Base-by-base conservation (phyloP, 1,140 invertebrate species). In the Sweltsa coloradensis region DNA sequence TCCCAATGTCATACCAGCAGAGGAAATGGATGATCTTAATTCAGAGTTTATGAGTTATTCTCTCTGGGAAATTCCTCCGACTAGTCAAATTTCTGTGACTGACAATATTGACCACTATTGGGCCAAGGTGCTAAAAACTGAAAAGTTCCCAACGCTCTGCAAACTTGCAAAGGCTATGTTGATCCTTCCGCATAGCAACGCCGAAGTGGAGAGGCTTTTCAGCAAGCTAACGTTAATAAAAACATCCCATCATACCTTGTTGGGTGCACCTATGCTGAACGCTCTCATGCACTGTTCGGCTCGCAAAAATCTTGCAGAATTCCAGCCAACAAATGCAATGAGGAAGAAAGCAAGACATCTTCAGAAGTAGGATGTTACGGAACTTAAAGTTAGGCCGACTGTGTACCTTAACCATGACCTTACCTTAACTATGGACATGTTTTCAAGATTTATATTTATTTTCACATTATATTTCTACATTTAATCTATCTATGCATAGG, bases 271-370 rank as follows among this genome's bases (percentile, higher is more conserved):
- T 5, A 37, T 11, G 36, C 36, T 37, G 3, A 37, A 37, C 23
- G 36, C 36, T 37, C 23, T 37, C 16, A 19, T 37, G 36, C 36
- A 37, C n/a, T 19, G 18, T 22, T 37, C 36, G 18, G 18, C 36
- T 37, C 18, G 36, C 16, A 37, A 37, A 22, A 37, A 37, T 11
- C 18, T 37, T 7, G 36, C 36, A 37, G 36, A 37, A 37, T 37
- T 37, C 11, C 36, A 37, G 36, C 36, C 36, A 37, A 37, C 36
- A 37, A 22, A 11, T 19, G 36, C 18, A 37, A 5, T 37, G 36
- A 3, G 36, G n/a, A 37, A 22, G 36, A n/a, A n/a, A n/a, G 36
- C 36, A 37, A 37, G 23, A 37, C 36, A 37, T 37, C 36, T 37
- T 16, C 18, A 37, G 23, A 37, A 37, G 36, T n/a, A n/a, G n/a